phyloP scores from a whole-genome alignment of 2,888 invertebrate species.

The Pandemis heparana region DNA sequence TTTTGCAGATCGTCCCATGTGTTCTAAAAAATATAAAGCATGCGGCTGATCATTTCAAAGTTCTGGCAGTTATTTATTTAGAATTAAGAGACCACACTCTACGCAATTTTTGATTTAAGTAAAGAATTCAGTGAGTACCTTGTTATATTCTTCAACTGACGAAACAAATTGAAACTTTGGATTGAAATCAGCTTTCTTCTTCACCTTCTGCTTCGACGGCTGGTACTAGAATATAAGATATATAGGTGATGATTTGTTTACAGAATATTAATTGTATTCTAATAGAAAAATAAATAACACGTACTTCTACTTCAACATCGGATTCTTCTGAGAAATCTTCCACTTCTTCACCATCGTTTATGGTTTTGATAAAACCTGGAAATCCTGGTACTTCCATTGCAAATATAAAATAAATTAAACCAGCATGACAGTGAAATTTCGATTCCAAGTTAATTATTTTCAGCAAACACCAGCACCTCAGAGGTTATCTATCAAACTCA shows the following conservation, averaged over 20 bases:
- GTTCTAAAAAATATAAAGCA: slow-evolving; percentile 76
- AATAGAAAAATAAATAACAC: slow-evolving; percentile 28
- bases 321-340: slow-evolving; percentile 93
- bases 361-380: slow-evolving; percentile 91
- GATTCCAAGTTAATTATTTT: slow-evolving; percentile 39
- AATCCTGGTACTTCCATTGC: slow-evolving; percentile 64
- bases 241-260: not conserved
- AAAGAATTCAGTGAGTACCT: slow-evolving; percentile 59
- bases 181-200: slow-evolving; percentile 91
- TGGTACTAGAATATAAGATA: slow-evolving; percentile 88
- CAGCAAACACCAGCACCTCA: slow-evolving; percentile 44
- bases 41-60: too few relatives aligned
- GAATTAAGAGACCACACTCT: too few relatives aligned
- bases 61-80: too few relatives aligned
- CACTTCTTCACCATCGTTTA: slow-evolving; percentile 93
- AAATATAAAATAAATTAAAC: slow-evolving; percentile 45
- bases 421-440: slow-evolving; percentile 41
- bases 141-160: slow-evolving; percentile 92
- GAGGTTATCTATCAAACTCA: slow-evolving; percentile 66
- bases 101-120: not conserved
- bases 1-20: slow-evolving; percentile 93
- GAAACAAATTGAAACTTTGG: slow-evolving; percentile 93
- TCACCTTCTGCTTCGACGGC: slow-evolving; percentile 91
- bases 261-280: not conserved
- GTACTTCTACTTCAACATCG: slow-evolving; percentile 92